These are phyloP conservation scores for Lindbergichthys nudifrons DNA, from an alignment of 2,797 vertebrate genomes.

Conservation along the genomic window DNA sequence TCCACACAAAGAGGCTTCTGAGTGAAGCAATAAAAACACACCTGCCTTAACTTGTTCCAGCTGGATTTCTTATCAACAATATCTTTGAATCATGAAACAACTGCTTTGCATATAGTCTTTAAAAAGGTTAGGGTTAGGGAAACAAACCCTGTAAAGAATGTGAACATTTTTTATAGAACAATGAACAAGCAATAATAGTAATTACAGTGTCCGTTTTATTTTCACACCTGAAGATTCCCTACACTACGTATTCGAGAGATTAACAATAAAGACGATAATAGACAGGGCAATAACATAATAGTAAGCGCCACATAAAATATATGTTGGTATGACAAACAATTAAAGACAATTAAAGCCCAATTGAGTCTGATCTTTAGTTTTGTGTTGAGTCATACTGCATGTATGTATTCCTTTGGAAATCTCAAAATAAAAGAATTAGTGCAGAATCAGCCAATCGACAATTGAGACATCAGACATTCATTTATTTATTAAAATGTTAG, in stretches of 20 bases:
- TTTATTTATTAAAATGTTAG: slow-evolving; percentile 5
- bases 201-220: neutral
- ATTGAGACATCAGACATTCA: neutral
- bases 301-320: neutral
- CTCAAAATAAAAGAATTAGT: neutral
- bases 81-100: neutral
- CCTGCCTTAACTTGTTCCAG: neutral
- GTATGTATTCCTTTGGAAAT: neutral
- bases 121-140: neutral
- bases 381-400: neutral
- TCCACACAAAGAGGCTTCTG: neutral
- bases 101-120: neutral
- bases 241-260: accelerated
- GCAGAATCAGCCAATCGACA: neutral
- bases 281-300: neutral
- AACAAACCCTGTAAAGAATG: too few species aligned
- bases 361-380: neutral
- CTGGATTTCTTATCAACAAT: neutral
- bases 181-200: neutral
- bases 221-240: neutral
- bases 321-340: neutral
- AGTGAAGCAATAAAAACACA: neutral
- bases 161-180: neutral
- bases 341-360: neutral
- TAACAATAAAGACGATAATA: neutral